Evolutionary conservation across 2,797 vertebrate genomes (phyloP), one percentile per base, ranked within the genome.

Genomic region (Clarias fuscus): DNA sequence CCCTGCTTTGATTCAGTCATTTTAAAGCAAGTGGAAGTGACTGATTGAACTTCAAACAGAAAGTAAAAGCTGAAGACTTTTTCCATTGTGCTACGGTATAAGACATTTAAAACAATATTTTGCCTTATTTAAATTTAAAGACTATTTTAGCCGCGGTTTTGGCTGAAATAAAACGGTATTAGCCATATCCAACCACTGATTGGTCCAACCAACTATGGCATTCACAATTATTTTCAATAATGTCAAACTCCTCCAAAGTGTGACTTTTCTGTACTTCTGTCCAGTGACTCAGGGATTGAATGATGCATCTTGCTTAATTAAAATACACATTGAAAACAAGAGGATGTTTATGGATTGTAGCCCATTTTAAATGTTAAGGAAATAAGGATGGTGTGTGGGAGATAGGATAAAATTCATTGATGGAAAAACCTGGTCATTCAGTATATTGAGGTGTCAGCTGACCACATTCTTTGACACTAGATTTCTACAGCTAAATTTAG

Each of bases 261-360:
- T 7, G 17, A 22, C 11, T 61, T 71, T 40, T 7, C 56, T 77
- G 37, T 84, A 17, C 62, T 85, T 83, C 83, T 81, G 68, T 40
- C 70, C 68, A 48, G 22, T 43, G 62, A 37, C 56, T 86, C 6
- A n/a, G 59, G n/a, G 58, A 82, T 8, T 70, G 20, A 76, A 87
- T 56, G 80, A 87, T 70, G 62, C n/a, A 83, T 85, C 1, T 48
- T 85, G 64, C 64, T 64, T 82, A 53, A 68, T 53, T 22, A 82
- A 68, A 53, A 67, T 30, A 27, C 13, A 22, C n/a, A 56, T 11
- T 15, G 0, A 4, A 48, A 24, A 18, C 17, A 68, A 33, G 33
- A 53, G n/a, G 48, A 56, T 10, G 8, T 22, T 37, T 40, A 78
- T 40, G 58, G 8, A 7, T 37, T 40, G 4, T 62, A 79, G 40